Evolutionary conservation across 2,888 invertebrate species (phyloP), one percentile per base, ranked within the genome.

Genomic region (Drosophila nr. medialis): DNA sequence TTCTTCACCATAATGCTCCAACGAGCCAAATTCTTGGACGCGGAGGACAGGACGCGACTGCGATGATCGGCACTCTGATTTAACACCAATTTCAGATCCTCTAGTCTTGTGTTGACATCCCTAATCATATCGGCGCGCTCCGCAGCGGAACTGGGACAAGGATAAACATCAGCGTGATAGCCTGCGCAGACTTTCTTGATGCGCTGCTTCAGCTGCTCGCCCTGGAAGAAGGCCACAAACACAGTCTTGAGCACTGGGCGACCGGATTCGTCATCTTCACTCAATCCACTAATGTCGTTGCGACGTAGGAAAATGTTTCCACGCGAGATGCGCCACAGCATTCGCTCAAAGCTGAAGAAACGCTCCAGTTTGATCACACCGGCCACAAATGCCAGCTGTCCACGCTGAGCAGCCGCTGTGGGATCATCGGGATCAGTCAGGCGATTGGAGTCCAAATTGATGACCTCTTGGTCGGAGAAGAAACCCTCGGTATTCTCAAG

Each of bases 181-280:
- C 97, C 97, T 70, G 96, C 95, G 93, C 97, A 97, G 29, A 98
- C 97, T 93, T 98, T 98, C 92, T 96, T 96, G n/a, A 98, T 96
- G 70, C 96, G 95, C 27, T 95, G 95, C 92, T 97, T 97, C 69
- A 98, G 93, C 86, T 97, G 96, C 79, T 97, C 97, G 55, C 97
- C 98, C 95, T 98, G 96, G 92, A 96, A 96, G 93, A 96, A 96
- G 24, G 95, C 95, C 54, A 96, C 95, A 92, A 98, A 98, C 2
- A 97, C 97, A 0, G 96, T 95, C 93, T 98, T 98, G 92, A 95
- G 94, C 29, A 96, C 95, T 71, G 95, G 94, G 85, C 96, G 79
- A 0, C 91, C 92, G n/a, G 96, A 96, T 40, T 95, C 94, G 55
- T 95, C 96, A 94, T 96, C 98, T 92, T 95, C 96, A 77, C 95